Evolutionary conservation across 1,140 invertebrate species (phyloP), one percentile per base, ranked within the genome.

Genomic region (Drosophila quadrilineata): DNA sequence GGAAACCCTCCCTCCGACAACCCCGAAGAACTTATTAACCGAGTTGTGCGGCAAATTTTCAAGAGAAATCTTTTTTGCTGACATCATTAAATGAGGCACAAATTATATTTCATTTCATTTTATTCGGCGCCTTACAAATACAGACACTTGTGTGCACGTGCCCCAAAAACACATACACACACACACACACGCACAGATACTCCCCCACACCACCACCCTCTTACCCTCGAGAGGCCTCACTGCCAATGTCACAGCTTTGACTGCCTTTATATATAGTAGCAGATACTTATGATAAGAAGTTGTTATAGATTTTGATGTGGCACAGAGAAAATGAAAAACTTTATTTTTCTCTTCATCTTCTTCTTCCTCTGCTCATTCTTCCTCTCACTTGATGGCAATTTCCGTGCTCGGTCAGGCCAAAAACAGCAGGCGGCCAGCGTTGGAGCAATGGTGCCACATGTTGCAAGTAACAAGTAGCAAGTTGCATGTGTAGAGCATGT

Each of bases 71-170:
- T 46, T 22, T n/a, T n/a, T 31, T 41, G 17, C 10, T 16, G 56
- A 14, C 9, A 60, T 26, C 9, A 60, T 26, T 53, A 43, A 65
- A 59, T 41, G 8, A 62, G 64, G 48, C 41, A 71, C 33, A 66
- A 35, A 68, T 68, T 68, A 14, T 28, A 40, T 53, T 41, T 53
- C 24, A 29, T 10, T 53, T 41, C 38, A 21, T 12, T n/a, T n/a
- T n/a, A n/a, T n/a, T n/a, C n/a, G n/a, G n/a, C n/a, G n/a, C n/a
- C n/a, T n/a, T n/a, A n/a, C n/a, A n/a, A n/a, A n/a, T n/a, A 53
- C 40, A 52, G 35, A 53, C 40, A 29, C 36, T 40, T 40, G 14
- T 38, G 28, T 28, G 50, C 50, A 53, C 50, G 50, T 41, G 16
- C 36, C 2, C 0, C 28, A 6, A n/a, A n/a, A n/a, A n/a, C n/a